Evolutionary conservation across 2,888 invertebrate species (phyloP), one percentile per base, ranked within the genome.

Genomic region (Drosophila subsilvestris): DNA sequence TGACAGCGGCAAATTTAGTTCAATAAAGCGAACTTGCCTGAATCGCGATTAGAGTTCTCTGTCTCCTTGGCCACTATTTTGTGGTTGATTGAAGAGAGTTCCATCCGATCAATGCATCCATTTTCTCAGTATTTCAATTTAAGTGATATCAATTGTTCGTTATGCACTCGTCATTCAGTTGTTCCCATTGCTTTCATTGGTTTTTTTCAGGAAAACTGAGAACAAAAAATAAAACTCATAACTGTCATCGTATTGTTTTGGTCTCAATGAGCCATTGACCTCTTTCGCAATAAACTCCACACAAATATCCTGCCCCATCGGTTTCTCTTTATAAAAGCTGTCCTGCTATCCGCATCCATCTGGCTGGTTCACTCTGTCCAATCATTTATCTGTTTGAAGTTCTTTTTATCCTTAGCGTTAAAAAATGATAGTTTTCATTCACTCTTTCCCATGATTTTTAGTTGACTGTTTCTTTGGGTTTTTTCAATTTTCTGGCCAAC

Each of bases 21-120:
- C 69, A 83, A 83, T 83, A 62, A 66, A 60, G 59, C 56, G 20
- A 20, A 25, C 44, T 45, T 6, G 29, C 2, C 10, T 53, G 20
- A 7, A 18, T 17, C n/a, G 10, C 27, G n/a, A 49, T 27, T 49
- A 8, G 7, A 74, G 20, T 20, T 3, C 20, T 6, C 1, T 25
- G 7, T 25, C 1, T 25, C 25, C 6, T 25, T 25, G 25, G 25
- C 7, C 7, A 25, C 25, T 7, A 25, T 25, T 25, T 25, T 25
- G 6, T 25, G 0, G 7, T 6, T 25, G 25, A 7, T 7, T 1
- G 3, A 2, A n/a, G n/a, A n/a, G n/a, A n/a, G n/a, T n/a, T n/a
- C n/a, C n/a, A n/a, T n/a, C 8, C 14, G 17, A n/a, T 3, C 25
- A 43, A 7, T n/a, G 17, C 20, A 14, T 6, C 2, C 9, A 10